Conservation (phyloP, 2,888 invertebrate species). For the Carpatolechia fugitivella region DNA sequence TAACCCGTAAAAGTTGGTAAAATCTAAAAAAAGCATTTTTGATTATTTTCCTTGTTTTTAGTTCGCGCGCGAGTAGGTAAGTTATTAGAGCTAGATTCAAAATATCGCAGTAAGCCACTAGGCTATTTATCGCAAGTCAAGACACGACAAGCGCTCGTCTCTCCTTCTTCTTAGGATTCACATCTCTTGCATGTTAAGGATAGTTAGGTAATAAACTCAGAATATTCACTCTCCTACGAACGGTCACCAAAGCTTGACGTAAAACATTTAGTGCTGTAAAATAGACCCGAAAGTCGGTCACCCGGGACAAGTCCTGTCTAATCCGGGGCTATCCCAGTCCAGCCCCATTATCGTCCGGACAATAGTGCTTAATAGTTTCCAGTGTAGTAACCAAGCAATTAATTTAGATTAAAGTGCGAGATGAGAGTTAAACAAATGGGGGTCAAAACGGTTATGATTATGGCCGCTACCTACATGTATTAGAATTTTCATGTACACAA, state of each 20-base stretch:
- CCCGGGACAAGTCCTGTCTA: background rate
- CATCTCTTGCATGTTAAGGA: too few relatives aligned
- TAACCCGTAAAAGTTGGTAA: background rate
- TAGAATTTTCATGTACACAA: background rate
- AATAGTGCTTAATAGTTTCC: conserved; percentile 12
- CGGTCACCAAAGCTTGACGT: background rate
- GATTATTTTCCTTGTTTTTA: too few relatives aligned
- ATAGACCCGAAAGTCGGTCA: conserved; percentile 1
- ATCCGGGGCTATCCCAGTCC: background rate
- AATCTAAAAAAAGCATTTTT: too few relatives aligned
- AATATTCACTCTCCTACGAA: too few relatives aligned
- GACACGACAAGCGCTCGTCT: too few relatives aligned
- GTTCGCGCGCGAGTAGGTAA: too few relatives aligned
- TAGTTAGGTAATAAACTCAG: too few relatives aligned
- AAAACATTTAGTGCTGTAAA: background rate
- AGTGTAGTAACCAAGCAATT: background rate
- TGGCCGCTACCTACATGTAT: background rate
- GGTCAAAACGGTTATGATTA: conserved; percentile 1
- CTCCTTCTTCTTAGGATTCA: too few relatives aligned
- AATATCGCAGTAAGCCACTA: too few relatives aligned
- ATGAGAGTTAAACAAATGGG: background rate
- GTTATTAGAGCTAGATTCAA: too few relatives aligned
- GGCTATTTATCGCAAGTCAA: too few relatives aligned
- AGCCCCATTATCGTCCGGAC: conserved; percentile 3
- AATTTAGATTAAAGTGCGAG: conserved; percentile 7